Conservation (phyloP, 2,797 vertebrate genomes). For the Poeciliopsis turneri region DNA sequence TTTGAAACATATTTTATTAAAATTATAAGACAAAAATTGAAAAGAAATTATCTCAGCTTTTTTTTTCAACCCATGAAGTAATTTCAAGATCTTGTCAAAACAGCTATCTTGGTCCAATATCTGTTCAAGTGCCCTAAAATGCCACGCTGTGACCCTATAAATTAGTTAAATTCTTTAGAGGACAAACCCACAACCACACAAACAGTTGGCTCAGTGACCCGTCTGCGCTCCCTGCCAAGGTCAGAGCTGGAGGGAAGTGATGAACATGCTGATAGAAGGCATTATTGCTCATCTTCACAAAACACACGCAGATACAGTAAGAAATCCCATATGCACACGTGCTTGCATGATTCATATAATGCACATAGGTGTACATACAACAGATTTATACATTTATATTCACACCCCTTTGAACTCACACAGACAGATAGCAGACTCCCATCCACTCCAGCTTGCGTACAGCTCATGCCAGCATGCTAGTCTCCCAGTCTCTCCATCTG, state of each 20-base stretch:
- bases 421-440: slow-evolving; percentile 49
- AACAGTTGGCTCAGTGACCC: slow-evolving; percentile 79
- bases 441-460: slow-evolving; percentile 74
- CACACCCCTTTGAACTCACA: slow-evolving; percentile 28
- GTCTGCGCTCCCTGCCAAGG: slow-evolving; percentile 75
- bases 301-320: slow-evolving; percentile 33
- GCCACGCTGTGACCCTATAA: slow-evolving; percentile 58
- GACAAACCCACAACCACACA: slow-evolving; percentile 62
- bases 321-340: slow-evolving; percentile 20
- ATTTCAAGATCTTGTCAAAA: slow-evolving; percentile 40
- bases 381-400: slow-evolving; percentile 41
- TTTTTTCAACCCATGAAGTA: slow-evolving; percentile 45
- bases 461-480: slow-evolving; percentile 82
- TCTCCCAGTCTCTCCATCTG: slow-evolving; percentile 86
- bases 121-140: slow-evolving; percentile 40
- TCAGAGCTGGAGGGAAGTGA: slow-evolving; percentile 73
- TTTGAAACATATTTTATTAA: slow-evolving; percentile 10
- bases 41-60: background rate
- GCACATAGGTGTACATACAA: slow-evolving; percentile 29
- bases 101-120: slow-evolving; percentile 52
- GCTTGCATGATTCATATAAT: slow-evolving; percentile 34
- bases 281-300: slow-evolving; percentile 47
- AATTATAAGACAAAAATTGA: background rate
- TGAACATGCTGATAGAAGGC: slow-evolving; percentile 67
- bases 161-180: slow-evolving; percentile 52